Evolutionary conservation across 2,113 vertebrate species (phyloP).

Genomic region (Atractosteus spatula): DNA sequence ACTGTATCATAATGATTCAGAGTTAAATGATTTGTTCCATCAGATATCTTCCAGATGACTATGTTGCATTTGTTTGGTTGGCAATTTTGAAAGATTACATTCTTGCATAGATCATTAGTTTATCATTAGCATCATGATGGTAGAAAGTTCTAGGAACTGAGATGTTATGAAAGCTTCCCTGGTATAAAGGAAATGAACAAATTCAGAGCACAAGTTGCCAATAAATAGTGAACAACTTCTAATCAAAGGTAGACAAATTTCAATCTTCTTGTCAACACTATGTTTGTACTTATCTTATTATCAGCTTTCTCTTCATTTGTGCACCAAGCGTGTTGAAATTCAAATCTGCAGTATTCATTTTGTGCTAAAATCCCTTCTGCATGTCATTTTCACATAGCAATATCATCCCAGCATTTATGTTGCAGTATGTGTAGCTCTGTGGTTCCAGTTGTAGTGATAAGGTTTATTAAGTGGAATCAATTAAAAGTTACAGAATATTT

Average conservation of each 20-base stretch:
- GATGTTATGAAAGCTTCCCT: too few species aligned
- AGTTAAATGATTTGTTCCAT: background rate
- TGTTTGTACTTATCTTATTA: too few species aligned
- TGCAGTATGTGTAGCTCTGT: background rate
- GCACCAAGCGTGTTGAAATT: too few species aligned
- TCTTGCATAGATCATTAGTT: background rate
- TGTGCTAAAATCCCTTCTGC: background rate
- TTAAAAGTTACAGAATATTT: background rate
- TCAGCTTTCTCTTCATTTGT: too few species aligned
- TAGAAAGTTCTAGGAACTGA: background rate
- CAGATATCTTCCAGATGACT: background rate
- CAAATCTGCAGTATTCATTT: background rate
- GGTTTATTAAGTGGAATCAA: background rate
- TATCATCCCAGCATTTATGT: background rate
- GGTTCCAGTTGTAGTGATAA: background rate
- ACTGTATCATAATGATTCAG: background rate
- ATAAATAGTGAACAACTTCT: too few species aligned
- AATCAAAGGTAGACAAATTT: too few species aligned
- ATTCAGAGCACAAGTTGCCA: too few species aligned
- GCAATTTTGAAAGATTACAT: constrained; percentile 4
- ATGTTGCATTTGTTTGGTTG: background rate
- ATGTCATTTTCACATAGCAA: background rate
- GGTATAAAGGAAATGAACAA: too few species aligned
- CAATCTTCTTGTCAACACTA: too few species aligned
- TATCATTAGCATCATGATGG: background rate